A percentile compares a stretch with the other conserved stretches of the same genome.
phyloP scores from a whole-genome alignment of 2,888 invertebrate genomes.

The Kryphioiulus occultus region DNA sequence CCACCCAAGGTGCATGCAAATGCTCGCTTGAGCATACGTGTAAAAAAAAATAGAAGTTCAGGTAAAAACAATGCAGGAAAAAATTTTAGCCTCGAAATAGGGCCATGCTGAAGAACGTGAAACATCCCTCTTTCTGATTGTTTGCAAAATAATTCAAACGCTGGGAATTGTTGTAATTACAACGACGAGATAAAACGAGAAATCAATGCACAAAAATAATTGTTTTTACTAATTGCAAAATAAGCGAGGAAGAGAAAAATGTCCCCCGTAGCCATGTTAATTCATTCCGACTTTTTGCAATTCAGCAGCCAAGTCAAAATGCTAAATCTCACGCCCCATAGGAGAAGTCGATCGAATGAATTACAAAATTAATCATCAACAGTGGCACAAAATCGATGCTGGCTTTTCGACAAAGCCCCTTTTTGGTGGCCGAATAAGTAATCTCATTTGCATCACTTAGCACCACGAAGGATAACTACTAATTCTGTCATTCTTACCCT shows the following conservation, averaged over 20 bases:
- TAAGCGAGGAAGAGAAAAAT: background rate
- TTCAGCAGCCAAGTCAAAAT: background rate
- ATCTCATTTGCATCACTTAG: constrained; percentile 31
- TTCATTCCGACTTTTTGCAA: background rate
- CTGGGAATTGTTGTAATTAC: background rate
- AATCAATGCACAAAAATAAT: background rate
- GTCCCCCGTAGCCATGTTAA: background rate
- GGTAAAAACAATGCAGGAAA: background rate
- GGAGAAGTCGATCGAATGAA: background rate
- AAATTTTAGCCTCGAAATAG: background rate
- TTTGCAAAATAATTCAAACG: background rate
- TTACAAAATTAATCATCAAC: background rate
- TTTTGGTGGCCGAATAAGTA: background rate
- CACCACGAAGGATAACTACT: background rate
- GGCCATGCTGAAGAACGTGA: background rate
- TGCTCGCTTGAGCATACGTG: background rate
- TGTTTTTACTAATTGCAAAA: background rate
- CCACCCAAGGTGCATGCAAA: background rate
- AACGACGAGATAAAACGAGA: background rate
- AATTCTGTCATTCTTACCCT: background rate
- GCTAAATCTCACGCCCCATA: background rate
- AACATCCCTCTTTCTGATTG: background rate
- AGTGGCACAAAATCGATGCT: background rate
- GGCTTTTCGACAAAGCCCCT: background rate
- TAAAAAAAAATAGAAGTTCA: background rate